These are phyloP conservation scores for Lepas anatifera DNA, from an alignment of 2,888 invertebrate genomes.

Conservation along the genomic window DNA sequence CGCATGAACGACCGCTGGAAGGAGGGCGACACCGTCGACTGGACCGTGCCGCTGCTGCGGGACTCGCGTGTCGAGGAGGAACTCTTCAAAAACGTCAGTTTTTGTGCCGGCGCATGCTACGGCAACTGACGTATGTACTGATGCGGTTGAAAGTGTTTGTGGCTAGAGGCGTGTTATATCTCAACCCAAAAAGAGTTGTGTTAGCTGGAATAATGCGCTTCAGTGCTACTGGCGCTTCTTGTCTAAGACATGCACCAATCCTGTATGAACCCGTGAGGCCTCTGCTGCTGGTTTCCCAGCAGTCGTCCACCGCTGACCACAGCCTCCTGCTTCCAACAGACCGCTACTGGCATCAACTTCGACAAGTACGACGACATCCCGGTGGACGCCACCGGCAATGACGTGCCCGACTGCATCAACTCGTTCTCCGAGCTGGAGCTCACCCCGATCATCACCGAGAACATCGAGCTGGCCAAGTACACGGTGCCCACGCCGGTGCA, in stretches of 20 bases:
- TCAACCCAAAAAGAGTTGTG: too few species aligned
- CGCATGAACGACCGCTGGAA: slow-evolving; percentile 47
- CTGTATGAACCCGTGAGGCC: too few species aligned
- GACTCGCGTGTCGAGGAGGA: slow-evolving; percentile 81
- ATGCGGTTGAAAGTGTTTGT: too few species aligned
- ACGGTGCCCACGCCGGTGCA: slow-evolving; percentile 92
- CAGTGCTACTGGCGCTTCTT: too few species aligned
- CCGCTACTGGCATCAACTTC: slow-evolving; percentile 98
- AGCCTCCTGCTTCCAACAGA: too few species aligned
- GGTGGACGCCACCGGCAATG: slow-evolving; percentile 96
- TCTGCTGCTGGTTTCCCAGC: too few species aligned
- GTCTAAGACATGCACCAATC: too few species aligned
- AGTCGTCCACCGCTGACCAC: too few species aligned
- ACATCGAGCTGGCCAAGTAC: slow-evolving; percentile 75
- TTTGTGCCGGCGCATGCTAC: too few species aligned
- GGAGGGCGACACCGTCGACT: slow-evolving; percentile 47
- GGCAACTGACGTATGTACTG: too few species aligned
- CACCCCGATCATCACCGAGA: slow-evolving; percentile 87
- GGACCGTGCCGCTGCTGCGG: slow-evolving; percentile 69
- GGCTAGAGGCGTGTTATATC: too few species aligned
- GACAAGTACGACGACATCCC: slow-evolving; percentile 99
- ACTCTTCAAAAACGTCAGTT: slow-evolving; percentile 43
- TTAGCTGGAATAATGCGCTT: too few species aligned
- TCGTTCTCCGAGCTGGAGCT: slow-evolving; percentile 90
- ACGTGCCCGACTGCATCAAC: slow-evolving; percentile 80